These are phyloP conservation scores for Tupiocoris notatus DNA, from an alignment of 2,888 invertebrate genomes.

Conservation along the genomic window DNA sequence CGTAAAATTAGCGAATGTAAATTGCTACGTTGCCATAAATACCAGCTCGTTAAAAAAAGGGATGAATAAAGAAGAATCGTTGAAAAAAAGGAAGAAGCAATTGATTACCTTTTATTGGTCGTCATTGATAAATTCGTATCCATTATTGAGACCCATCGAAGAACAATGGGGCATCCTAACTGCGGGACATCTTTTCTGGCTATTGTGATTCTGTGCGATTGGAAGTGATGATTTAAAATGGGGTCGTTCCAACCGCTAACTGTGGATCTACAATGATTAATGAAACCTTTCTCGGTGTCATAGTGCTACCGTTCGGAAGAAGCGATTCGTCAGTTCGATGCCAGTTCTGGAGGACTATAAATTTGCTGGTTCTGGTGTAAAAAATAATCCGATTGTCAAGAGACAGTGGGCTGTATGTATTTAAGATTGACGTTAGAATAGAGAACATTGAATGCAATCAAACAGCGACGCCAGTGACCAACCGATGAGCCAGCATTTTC, in stretches of 20 bases:
- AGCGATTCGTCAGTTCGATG: not conserved
- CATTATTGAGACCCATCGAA: conserved; percentile 15
- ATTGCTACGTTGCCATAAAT: too few relatives aligned
- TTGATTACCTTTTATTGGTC: conserved; percentile 26
- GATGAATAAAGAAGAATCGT: not conserved
- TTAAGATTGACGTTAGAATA: too few relatives aligned
- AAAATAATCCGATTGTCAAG: too few relatives aligned
- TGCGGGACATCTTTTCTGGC: not conserved
- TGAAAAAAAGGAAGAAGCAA: not conserved
- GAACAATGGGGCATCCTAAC: conserved; percentile 4
- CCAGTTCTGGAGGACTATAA: too few relatives aligned
- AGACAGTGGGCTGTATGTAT: too few relatives aligned
- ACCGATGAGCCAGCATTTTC: too few relatives aligned
- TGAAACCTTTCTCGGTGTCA: not conserved
- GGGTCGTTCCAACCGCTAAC: not conserved
- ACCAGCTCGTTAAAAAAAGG: too few relatives aligned
- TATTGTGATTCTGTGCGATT: not conserved
- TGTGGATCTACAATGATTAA: not conserved
- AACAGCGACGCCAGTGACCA: too few relatives aligned
- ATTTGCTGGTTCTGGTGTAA: too few relatives aligned
- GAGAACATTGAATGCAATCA: too few relatives aligned
- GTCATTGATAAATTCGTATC: conserved; percentile 28
- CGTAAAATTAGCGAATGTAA: too few relatives aligned
- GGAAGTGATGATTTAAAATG: not conserved
- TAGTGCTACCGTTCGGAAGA: not conserved